phyloP scores from a whole-genome alignment of 2,888 invertebrate genomes.

The Ashinkailepas kermadecensis region DNA sequence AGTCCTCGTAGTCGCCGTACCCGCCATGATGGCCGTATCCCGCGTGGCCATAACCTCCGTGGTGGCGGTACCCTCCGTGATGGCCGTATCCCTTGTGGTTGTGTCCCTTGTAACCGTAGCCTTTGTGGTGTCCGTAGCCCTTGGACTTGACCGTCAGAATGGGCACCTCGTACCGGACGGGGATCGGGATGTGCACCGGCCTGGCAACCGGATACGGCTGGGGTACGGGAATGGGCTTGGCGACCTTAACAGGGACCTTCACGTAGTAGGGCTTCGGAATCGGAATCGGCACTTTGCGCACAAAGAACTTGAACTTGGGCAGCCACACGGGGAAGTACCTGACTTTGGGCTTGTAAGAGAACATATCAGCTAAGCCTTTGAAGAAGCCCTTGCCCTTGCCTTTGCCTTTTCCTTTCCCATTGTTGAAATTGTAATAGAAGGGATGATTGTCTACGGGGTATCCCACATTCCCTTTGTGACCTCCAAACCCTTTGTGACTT shows the following conservation, averaged over 20 bases:
- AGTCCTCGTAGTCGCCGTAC: neutral
- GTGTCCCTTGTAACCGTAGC: neutral
- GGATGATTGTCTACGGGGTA: neutral
- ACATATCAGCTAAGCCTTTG: neutral
- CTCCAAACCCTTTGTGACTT: neutral
- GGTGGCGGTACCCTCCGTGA: no score
- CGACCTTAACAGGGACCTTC: neutral
- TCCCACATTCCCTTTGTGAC: neutral
- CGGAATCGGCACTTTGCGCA: neutral
- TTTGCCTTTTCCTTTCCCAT: neutral
- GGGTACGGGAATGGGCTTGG: neutral
- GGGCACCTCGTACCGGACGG: conserved; percentile 1
- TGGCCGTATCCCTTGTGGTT: neutral
- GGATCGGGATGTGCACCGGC: neutral
- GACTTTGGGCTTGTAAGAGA: neutral
- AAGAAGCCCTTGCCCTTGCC: neutral
- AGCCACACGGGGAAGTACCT: neutral
- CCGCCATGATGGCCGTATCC: neutral
- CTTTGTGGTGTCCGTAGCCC: neutral
- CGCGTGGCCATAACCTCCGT: neutral
- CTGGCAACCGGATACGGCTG: neutral
- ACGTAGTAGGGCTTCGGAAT: conserved; percentile 1
- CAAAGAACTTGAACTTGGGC: conserved; percentile 2
- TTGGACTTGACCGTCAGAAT: neutral
- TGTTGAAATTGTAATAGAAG: neutral